phyloP scores from a whole-genome alignment of 2,113 vertebrate species.

The Sceloporus tristichus region DNA sequence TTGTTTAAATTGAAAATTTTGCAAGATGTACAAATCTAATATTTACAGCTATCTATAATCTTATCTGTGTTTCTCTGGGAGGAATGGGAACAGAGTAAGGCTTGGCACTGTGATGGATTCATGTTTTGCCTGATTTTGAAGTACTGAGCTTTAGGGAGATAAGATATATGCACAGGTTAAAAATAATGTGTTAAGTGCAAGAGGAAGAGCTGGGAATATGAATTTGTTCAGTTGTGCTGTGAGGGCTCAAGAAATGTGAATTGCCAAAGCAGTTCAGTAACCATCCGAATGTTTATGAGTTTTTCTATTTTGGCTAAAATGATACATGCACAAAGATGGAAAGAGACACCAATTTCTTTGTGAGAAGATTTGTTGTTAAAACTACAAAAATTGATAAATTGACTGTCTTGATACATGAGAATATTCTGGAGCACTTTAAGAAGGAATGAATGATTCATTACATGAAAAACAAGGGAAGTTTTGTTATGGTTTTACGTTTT shows the following conservation, averaged over 20 bases:
- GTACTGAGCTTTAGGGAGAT: neutral
- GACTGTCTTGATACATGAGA: too few relatives aligned
- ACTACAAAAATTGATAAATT: too few relatives aligned
- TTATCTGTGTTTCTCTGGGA: neutral
- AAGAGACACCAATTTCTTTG: too few relatives aligned
- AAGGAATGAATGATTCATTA: too few relatives aligned
- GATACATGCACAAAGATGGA: too few relatives aligned
- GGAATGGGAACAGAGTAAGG: neutral
- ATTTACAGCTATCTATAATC: neutral
- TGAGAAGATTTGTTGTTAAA: too few relatives aligned
- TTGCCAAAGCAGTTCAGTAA: neutral
- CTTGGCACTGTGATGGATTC: neutral
- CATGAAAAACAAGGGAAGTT: too few relatives aligned
- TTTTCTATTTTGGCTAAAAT: too few relatives aligned
- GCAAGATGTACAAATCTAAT: neutral
- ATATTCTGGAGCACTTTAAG: too few relatives aligned
- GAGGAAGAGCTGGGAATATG: neutral
- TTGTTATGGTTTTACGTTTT: too few relatives aligned
- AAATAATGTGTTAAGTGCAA: neutral
- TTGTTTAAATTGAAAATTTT: neutral
- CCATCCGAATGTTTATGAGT: neutral
- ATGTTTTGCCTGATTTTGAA: neutral
- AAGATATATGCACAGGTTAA: neutral
- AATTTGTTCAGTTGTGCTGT: neutral
- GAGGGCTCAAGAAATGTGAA: neutral